Conservation (phyloP, 2,113 vertebrate species). For the Elgaria multicarinata region DNA sequence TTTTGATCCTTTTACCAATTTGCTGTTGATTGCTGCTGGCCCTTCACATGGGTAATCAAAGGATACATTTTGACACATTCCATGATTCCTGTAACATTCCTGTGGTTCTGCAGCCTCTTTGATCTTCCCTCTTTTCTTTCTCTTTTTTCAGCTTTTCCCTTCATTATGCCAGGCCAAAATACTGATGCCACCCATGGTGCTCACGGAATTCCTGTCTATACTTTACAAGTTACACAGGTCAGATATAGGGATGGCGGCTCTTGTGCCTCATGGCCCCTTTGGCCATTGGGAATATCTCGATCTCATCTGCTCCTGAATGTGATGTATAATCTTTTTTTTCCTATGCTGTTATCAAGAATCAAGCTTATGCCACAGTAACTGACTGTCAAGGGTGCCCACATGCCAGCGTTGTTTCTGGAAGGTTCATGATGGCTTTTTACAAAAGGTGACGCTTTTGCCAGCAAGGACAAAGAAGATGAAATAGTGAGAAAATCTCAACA, state of each 20-base stretch:
- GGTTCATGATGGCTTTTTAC: background rate
- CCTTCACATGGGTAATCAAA: background rate
- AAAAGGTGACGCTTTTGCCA: background rate
- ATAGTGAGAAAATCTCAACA: background rate
- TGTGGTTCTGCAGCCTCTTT: conserved; percentile 12
- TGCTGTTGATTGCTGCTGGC: background rate
- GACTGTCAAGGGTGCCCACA: background rate
- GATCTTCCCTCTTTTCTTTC: background rate
- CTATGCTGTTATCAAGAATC: background rate
- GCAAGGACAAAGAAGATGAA: background rate
- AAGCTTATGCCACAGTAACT: background rate
- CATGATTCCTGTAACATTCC: conserved; percentile 6
- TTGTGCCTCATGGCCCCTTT: background rate
- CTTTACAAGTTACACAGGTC: background rate
- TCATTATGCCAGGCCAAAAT: conserved; percentile 5
- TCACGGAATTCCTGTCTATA: background rate
- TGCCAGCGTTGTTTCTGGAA: background rate
- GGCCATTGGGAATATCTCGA: background rate
- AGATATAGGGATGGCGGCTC: background rate
- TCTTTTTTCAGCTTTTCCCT: background rate
- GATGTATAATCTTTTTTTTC: background rate
- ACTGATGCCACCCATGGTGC: background rate
- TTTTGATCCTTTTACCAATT: background rate
- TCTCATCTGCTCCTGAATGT: background rate
- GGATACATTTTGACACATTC: conserved; percentile 6